Percentiles rank a stretch among this genome's conserved stretches.
These are phyloP conservation scores for Eristalis arbustorum DNA, from an alignment of 2,888 invertebrate genomes.

Conservation along the genomic window DNA sequence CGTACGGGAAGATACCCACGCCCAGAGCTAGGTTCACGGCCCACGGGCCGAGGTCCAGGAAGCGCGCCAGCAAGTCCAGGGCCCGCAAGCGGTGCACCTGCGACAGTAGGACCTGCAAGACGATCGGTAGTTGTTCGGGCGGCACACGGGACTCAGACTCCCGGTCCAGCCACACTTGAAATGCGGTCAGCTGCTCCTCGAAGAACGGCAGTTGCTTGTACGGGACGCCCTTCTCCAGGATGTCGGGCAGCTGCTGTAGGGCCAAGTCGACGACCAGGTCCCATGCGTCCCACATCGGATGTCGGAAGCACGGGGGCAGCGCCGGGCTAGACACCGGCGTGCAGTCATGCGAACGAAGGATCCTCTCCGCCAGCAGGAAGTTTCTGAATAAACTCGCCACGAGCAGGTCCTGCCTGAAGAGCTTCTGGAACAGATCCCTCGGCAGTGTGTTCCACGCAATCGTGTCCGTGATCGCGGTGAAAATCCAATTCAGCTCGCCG, in stretches of 20 bases:
- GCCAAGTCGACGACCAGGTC: constrained; percentile 97
- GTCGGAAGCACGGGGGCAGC: constrained; percentile 93
- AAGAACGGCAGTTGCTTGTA: constrained; percentile 95
- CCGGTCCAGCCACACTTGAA: constrained; percentile 85
- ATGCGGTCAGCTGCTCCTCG: constrained; percentile 98
- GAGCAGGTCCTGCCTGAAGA: constrained; percentile 97
- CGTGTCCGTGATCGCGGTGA: constrained; percentile 99
- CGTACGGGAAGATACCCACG: constrained; percentile 99
- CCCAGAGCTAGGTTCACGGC: constrained; percentile 97
- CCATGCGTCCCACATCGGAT: constrained; percentile 98
- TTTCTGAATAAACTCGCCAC: constrained; percentile 99
- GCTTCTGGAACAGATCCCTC: constrained; percentile 95
- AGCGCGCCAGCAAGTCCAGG: constrained; percentile 94
- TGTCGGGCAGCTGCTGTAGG: constrained; percentile 92
- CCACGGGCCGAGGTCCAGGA: constrained; percentile 97
- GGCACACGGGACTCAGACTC: constrained; percentile 88
- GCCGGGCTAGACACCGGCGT: constrained; percentile 96
- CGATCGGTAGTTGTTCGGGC: constrained; percentile 98
- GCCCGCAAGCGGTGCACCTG: constrained; percentile 94
- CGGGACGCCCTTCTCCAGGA: constrained; percentile 83
- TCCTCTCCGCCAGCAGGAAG: constrained; percentile 96
- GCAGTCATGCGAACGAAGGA: constrained; percentile 97
- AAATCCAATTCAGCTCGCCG: constrained; percentile 99
- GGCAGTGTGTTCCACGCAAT: constrained; percentile 99
- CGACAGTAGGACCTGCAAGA: constrained; percentile 91